These are phyloP conservation scores for Dendropsophus ebraccatus DNA, from an alignment of 2,113 vertebrate genomes.

Conservation along the genomic window DNA sequence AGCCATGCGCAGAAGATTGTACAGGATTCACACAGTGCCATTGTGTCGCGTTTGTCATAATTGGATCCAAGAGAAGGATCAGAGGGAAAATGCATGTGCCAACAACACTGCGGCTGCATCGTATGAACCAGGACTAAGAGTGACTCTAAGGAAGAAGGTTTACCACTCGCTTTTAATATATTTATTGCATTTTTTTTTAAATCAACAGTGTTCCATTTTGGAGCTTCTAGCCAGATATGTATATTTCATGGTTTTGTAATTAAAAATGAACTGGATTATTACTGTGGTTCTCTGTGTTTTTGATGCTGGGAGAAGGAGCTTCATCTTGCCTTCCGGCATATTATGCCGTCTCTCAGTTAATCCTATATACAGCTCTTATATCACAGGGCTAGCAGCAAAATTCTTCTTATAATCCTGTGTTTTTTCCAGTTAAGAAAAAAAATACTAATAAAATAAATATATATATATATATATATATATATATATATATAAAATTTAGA, in stretches of 20 bases:
- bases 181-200: slow-evolving; percentile 19
- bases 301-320: background rate
- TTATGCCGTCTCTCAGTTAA: background rate
- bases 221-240: background rate
- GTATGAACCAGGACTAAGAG: background rate
- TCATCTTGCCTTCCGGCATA: background rate
- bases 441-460: too few species aligned
- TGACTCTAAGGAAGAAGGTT: background rate
- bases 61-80: background rate
- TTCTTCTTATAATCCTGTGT: background rate
- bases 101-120: background rate
- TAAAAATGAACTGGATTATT: slow-evolving; percentile 4
- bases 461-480: too few species aligned
- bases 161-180: background rate
- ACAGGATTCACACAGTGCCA: background rate
- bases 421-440: too few species aligned
- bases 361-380: background rate
- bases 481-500: too few species aligned
- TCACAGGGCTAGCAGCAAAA: background rate
- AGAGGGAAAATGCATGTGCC: background rate
- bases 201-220: background rate
- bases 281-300: background rate
- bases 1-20: too few species aligned
- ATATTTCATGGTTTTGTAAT: slow-evolving; percentile 38
- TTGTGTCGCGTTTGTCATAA: background rate